Conservation (phyloP, 1,140 invertebrate species). For the Hycleus cichorii region DNA sequence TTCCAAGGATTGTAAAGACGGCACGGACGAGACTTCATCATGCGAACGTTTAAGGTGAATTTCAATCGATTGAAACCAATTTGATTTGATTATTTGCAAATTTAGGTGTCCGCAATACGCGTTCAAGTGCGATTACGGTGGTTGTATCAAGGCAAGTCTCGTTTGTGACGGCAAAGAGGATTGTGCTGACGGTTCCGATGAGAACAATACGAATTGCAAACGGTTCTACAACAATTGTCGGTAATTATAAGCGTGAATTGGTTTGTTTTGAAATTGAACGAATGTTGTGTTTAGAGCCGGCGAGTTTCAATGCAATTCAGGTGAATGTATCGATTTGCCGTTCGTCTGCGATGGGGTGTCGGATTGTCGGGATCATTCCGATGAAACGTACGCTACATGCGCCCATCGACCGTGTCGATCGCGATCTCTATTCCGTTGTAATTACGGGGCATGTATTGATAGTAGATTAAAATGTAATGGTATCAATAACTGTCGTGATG, state of each 20-base stretch:
- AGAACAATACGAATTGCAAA: conserved; percentile 47
- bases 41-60: too few species aligned
- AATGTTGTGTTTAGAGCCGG: too few species aligned
- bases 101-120: conserved; percentile 25
- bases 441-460: conserved; percentile 49
- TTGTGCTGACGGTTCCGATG: conserved; percentile 51
- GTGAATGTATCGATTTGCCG: conserved; percentile 30
- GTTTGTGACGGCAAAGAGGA: conserved; percentile 51
- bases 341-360: conserved; percentile 49
- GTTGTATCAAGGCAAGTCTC: conserved; percentile 43
- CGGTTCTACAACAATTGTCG: conserved; percentile 56
- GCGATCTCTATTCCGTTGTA: conserved; percentile 42
- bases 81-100: not conserved
- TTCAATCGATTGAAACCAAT: too few species aligned
- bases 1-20: conserved; percentile 54
- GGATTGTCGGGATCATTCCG: conserved; percentile 62
- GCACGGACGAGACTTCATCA: conserved; percentile 54
- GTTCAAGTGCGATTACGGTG: conserved; percentile 49
- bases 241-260: too few species aligned
- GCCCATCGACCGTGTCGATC: not conserved
- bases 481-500: conserved; percentile 49
- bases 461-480: conserved; percentile 47
- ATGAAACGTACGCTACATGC: conserved; percentile 45
- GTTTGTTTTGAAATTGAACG: too few species aligned
- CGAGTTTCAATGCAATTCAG: too few species aligned